Evolutionary conservation across 2,797 vertebrate genomes (phyloP).

Genomic region (Siniperca scherzeri): DNA sequence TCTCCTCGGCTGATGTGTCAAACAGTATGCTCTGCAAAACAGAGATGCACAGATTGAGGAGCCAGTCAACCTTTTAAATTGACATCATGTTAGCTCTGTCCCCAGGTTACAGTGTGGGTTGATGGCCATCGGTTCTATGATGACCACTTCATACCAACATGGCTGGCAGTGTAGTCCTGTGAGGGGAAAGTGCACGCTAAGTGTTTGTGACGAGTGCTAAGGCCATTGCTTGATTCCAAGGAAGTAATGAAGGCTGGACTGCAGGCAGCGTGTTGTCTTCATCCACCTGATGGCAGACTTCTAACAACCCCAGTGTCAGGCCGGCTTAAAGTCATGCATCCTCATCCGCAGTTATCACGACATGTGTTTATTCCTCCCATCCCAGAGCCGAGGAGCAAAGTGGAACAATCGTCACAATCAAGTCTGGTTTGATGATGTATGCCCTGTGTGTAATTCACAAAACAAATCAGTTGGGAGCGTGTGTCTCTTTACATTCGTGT

Average conservation of each 20-base stretch:
- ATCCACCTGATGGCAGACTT: slow-evolving; percentile 74
- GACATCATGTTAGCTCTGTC: slow-evolving; percentile 65
- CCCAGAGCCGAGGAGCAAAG: slow-evolving; percentile 21
- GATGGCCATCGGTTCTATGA: slow-evolving; percentile 44
- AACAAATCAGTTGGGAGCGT: background rate
- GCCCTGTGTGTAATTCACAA: slow-evolving; percentile 6
- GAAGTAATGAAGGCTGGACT: slow-evolving; percentile 79
- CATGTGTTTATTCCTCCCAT: slow-evolving; percentile 49
- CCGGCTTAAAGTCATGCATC: slow-evolving; percentile 59
- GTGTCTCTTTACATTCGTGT: slow-evolving; percentile 23
- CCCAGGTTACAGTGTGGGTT: slow-evolving; percentile 52
- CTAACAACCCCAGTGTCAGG: slow-evolving; percentile 72
- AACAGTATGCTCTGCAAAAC: slow-evolving; percentile 31
- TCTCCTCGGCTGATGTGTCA: slow-evolving; percentile 63
- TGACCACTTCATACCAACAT: slow-evolving; percentile 66
- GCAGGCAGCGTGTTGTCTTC: slow-evolving; percentile 54
- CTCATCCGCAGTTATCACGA: slow-evolving; percentile 28
- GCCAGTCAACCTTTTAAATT: slow-evolving; percentile 61
- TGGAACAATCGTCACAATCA: slow-evolving; percentile 40
- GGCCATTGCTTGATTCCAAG: slow-evolving; percentile 76
- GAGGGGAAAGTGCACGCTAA: slow-evolving; percentile 57
- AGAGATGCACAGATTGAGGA: slow-evolving; percentile 53
- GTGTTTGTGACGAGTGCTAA: slow-evolving; percentile 77
- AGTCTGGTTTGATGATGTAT: slow-evolving; percentile 23
- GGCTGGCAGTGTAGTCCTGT: slow-evolving; percentile 64